Evolutionary conservation across 1,140 invertebrate genomes (phyloP).

Genomic region (Pogonus chalceus): DNA sequence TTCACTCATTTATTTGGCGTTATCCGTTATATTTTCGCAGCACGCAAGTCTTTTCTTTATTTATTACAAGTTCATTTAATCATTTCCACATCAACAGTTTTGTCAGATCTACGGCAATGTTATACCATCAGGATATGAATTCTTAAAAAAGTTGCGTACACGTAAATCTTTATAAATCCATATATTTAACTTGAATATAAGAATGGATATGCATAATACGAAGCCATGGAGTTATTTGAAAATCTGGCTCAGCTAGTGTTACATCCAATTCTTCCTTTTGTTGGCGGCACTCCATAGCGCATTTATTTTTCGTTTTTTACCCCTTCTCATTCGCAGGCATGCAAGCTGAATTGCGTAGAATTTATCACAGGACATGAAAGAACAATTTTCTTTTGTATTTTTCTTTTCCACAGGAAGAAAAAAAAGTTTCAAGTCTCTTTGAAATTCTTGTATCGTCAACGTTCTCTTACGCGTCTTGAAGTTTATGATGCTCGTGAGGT

Average conservation of each 20-base stretch:
- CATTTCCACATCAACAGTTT: slow-evolving; percentile 6
- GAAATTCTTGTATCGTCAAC: not conserved
- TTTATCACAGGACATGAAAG: not conserved
- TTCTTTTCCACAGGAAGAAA: not conserved
- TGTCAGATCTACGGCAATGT: not conserved
- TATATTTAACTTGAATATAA: too few relatives aligned
- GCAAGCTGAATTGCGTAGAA: not conserved
- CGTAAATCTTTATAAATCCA: too few relatives aligned
- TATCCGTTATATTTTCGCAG: not conserved
- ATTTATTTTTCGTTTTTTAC: slow-evolving; percentile 2
- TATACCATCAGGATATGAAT: too few relatives aligned
- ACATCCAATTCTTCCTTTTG: slow-evolving; percentile 1
- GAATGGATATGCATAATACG: too few relatives aligned
- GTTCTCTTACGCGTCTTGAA: not conserved
- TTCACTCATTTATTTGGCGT: not conserved
- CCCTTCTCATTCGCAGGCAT: not conserved
- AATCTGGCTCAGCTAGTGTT: too few relatives aligned
- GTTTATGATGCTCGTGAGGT: not conserved
- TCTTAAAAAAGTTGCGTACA: too few relatives aligned
- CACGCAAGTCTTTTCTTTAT: not conserved
- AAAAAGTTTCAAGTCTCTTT: not conserved
- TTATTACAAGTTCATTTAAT: slow-evolving; percentile 5
- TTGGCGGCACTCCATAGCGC: not conserved
- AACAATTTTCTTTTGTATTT: slow-evolving; percentile 5
- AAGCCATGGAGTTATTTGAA: too few relatives aligned